A percentile compares a stretch with the other conserved stretches of the same genome.
These are phyloP conservation scores for Sandelia bainsii DNA, from an alignment of 2,797 vertebrate species.

Conservation along the genomic window DNA sequence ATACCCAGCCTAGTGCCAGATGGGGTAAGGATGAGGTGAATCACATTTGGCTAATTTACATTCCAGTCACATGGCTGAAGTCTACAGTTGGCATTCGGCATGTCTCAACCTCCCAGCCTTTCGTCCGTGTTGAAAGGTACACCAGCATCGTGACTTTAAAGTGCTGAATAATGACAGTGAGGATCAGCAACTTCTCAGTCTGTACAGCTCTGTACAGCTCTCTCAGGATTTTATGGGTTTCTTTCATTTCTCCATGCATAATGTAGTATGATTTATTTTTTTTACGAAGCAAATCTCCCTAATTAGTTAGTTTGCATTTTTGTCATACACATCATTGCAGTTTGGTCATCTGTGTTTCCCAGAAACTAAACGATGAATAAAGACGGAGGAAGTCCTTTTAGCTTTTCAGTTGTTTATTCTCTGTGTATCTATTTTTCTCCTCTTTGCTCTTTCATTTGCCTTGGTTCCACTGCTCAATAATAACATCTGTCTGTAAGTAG, in stretches of 20 bases:
- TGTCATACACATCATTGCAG: background rate
- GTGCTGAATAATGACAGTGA: conserved; percentile 52
- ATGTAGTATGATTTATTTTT: conserved; percentile 6
- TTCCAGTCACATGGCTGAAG: conserved; percentile 58
- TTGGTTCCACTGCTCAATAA: background rate
- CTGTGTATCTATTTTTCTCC: background rate
- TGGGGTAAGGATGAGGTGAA: conserved; percentile 66
- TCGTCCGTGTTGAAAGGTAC: conserved; percentile 47
- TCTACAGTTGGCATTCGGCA: conserved; percentile 54
- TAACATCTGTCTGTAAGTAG: background rate
- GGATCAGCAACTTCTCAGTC: conserved; percentile 45
- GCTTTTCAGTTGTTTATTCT: background rate
- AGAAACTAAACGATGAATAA: background rate
- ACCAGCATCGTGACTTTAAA: conserved; percentile 55
- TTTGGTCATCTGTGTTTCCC: background rate
- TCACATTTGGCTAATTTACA: conserved; percentile 55
- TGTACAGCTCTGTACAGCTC: conserved; percentile 16
- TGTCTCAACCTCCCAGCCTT: conserved; percentile 45
- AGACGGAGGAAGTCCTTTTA: background rate
- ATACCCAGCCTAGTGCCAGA: conserved; percentile 42
- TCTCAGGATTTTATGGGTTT: conserved; percentile 5
- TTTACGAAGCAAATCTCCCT: conserved; percentile 13
- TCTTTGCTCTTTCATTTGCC: background rate
- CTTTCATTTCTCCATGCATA: conserved; percentile 32
- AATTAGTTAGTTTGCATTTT: conserved; percentile 30